Evolutionary conservation across 2,888 invertebrate species (phyloP), one percentile per base, ranked within the genome.

Genomic region (Lepidocyrtinus sp.): DNA sequence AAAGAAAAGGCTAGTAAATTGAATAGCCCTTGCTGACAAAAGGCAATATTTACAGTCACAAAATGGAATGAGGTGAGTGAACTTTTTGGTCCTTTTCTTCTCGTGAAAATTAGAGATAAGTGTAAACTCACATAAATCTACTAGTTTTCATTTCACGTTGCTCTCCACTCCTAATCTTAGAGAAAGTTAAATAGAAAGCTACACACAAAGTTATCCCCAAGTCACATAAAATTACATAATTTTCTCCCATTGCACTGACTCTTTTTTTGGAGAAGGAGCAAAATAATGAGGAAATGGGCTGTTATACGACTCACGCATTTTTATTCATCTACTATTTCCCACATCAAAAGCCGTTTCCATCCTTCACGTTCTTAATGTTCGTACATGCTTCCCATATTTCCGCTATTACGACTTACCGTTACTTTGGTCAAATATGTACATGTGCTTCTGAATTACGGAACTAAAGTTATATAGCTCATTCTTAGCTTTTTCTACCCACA

Each of bases 401-500:
- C 36, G 5, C n/a, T n/a, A n/a, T n/a, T n/a, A n/a, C n/a, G n/a
- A n/a, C n/a, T n/a, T n/a, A n/a, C n/a, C n/a, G n/a, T n/a, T n/a
- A n/a, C n/a, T n/a, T n/a, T n/a, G n/a, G n/a, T n/a, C n/a, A n/a
- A n/a, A n/a, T n/a, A n/a, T n/a, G n/a, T n/a, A n/a, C n/a, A n/a
- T n/a, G n/a, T n/a, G n/a, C n/a, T n/a, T n/a, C n/a, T n/a, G n/a
- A n/a, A n/a, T n/a, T n/a, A n/a, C n/a, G n/a, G n/a, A n/a, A 69
- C 21, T 55, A 55, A 69, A 69, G 55, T 55, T 69, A 55, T 26
- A 69, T 55, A 69, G 69, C 55, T 69, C 69, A 69, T 69, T 69
- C 69, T 55, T n/a, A n/a, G n/a, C n/a, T n/a, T n/a, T n/a, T 55
- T 55, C 69, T 69, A 26, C 65, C 64, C 71, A 67, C 65, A 61